Evolutionary conservation across 2,797 vertebrate genomes (phyloP).

Genomic region (Buceros bicornis): DNA sequence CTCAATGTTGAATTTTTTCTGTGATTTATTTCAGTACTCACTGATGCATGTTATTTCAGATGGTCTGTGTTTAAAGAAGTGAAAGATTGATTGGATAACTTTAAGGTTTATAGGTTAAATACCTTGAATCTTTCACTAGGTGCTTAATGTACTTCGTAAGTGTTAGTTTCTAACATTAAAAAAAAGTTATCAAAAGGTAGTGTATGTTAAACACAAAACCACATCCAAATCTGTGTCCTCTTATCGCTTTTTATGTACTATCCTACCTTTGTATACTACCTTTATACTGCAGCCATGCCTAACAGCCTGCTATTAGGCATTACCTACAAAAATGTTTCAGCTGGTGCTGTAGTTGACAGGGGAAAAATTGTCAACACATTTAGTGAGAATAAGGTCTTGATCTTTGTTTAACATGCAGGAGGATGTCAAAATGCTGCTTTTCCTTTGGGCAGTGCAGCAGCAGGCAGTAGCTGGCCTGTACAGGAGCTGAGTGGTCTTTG

Average conservation of each 20-base stretch:
- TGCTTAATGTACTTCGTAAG: not conserved
- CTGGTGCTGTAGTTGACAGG: not conserved
- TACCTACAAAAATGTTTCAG: not conserved
- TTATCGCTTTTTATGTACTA: not conserved
- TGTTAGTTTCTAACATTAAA: not conserved
- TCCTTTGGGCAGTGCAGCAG: not conserved
- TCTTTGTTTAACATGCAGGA: not conserved
- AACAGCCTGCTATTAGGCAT: not conserved
- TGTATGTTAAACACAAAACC: not conserved
- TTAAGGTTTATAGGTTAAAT: not conserved
- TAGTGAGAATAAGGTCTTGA: not conserved
- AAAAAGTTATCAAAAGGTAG: not conserved
- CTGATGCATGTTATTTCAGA: not conserved
- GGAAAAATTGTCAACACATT: fast-evolving
- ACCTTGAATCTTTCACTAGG: not conserved
- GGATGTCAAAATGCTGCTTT: not conserved
- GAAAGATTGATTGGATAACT: not conserved
- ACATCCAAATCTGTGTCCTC: not conserved
- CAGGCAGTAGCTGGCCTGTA: not conserved
- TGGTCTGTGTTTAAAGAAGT: not conserved
- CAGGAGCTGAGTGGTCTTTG: not conserved
- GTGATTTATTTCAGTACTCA: not conserved
- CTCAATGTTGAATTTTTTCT: not conserved
- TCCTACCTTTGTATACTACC: not conserved
- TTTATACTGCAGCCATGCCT: not conserved